Percentiles rank a stretch among this genome's conserved stretches.
phyloP scores from a whole-genome alignment of 2,888 invertebrate species.

The Sthenelais limicola region DNA sequence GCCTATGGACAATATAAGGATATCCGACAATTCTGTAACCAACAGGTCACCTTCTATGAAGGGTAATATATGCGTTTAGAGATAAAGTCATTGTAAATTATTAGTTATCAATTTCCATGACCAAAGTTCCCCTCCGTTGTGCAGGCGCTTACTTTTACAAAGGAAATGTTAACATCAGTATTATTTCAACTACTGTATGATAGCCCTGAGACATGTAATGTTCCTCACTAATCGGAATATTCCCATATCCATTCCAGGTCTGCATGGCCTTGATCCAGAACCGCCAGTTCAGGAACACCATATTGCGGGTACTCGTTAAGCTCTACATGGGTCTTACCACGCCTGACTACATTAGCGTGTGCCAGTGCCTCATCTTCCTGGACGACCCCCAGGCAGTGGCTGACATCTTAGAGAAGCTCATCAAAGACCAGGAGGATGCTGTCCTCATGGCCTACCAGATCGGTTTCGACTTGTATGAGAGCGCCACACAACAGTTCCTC shows the following conservation, averaged over 20 bases:
- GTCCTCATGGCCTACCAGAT: conserved; percentile 97
- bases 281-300: conserved; percentile 87
- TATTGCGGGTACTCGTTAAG: conserved; percentile 89
- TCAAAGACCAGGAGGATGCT: conserved; percentile 73
- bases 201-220: too few species aligned
- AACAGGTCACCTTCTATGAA: too few species aligned
- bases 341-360: conserved; percentile 98
- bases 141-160: too few species aligned
- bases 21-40: too few species aligned
- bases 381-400: conserved; percentile 95
- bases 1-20: too few species aligned
- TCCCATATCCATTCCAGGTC: conserved; percentile 93
- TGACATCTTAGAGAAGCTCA: conserved; percentile 90
- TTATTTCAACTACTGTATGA: background rate
- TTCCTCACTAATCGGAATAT: too few species aligned
- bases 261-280: conserved; percentile 97
- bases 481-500: conserved; percentile 97
- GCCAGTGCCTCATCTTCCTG: conserved; percentile 92
- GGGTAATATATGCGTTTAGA: too few species aligned
- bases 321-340: conserved; percentile 90
- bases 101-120: too few species aligned
- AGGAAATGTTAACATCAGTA: too few species aligned
- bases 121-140: too few species aligned
- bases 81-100: too few species aligned
- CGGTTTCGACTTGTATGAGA: conserved; percentile 98